Base-by-base conservation (phyloP, 92 coral and sea anemone genomes). In the Bergia puertoricense region DNA sequence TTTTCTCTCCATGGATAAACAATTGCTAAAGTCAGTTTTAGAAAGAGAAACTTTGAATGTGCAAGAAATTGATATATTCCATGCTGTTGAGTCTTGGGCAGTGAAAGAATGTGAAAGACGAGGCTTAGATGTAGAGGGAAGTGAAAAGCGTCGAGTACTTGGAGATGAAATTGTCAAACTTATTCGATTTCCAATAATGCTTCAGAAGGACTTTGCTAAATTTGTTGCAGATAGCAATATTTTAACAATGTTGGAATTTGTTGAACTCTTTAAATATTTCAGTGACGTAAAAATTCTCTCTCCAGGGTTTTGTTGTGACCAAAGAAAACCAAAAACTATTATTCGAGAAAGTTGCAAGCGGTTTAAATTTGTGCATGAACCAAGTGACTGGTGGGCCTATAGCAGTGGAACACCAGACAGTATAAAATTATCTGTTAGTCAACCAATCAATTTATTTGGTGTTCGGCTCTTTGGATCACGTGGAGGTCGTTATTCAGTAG, bases 401-500 rank as follows among this genome's bases (percentile, higher is more conserved):
- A 76, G 80, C 76, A 38, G 50, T n/a, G 85, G 74, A 0, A 30
- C 6, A 11, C 74, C 90, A 20, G 88, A 90, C 65, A 74, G 71
- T 18, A 41, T 90, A 36, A 30, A 77, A 40, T 39, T 92, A 7
- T 75, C 89, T n/a, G 88, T 88, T 41, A 77, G 74, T 74, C 77
- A 82, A 59, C 72, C 85, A 4, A 81, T 88, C 77, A 43, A 36
- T 59, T 43, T 92, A 2, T 77, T 77, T 62, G 94, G 92, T 16
- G 88, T 88, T n/a, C 92, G 88, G 39, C 86, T 90, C 40, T 92
- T 90, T 90, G 94, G 94, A 18, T 41, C 43, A 74, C 50, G 59
- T 23, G 92, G 81, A 15, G 68, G 88, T 7, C 23, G 13, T 11
- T 92, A 90, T 76, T 78, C 85, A 36, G 92, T 93, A 1, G 69